A percentile compares a stretch with the other conserved stretches of the same genome.
Conservation (phyloP, 2,888 invertebrate species). For the Drosophila glabriapex region DNA sequence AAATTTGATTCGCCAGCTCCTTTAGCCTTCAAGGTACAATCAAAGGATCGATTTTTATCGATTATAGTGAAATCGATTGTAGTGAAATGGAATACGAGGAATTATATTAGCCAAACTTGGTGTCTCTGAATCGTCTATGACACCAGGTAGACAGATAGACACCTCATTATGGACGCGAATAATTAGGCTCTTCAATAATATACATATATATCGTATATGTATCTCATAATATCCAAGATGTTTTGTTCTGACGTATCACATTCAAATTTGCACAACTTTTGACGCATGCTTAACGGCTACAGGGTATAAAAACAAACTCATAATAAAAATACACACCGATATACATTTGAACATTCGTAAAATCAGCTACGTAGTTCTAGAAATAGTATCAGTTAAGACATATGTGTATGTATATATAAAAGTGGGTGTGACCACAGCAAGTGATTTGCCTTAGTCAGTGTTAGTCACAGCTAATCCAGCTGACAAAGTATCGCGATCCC, state of each 20-base stretch:
- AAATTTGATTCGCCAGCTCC: neutral
- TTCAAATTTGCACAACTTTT: neutral
- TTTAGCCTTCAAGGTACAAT: neutral
- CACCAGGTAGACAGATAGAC: neutral
- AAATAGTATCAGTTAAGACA: slow-evolving; percentile 52
- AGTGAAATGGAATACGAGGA: neutral
- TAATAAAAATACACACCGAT: slow-evolving; percentile 15
- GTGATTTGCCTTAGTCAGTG: slow-evolving; percentile 35
- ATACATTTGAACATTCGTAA: slow-evolving; percentile 27
- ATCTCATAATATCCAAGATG: neutral
- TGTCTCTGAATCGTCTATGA: neutral
- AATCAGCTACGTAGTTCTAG: slow-evolving; percentile 23
- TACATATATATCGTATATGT: neutral
- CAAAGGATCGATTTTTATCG: neutral
- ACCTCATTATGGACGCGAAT: neutral
- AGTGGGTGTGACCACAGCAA: slow-evolving; percentile 26
- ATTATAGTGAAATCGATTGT: neutral
- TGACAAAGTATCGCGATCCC: slow-evolving; percentile 46
- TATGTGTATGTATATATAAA: neutral
- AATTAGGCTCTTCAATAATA: neutral
- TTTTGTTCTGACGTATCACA: neutral
- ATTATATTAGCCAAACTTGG: neutral
- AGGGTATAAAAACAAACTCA: slow-evolving; percentile 11
- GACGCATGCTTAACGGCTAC: neutral
- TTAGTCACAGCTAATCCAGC: slow-evolving; percentile 35